Evolutionary conservation across 2,888 invertebrate species (phyloP), one percentile per base, ranked within the genome.

Genomic region (Hartigia nigra): DNA sequence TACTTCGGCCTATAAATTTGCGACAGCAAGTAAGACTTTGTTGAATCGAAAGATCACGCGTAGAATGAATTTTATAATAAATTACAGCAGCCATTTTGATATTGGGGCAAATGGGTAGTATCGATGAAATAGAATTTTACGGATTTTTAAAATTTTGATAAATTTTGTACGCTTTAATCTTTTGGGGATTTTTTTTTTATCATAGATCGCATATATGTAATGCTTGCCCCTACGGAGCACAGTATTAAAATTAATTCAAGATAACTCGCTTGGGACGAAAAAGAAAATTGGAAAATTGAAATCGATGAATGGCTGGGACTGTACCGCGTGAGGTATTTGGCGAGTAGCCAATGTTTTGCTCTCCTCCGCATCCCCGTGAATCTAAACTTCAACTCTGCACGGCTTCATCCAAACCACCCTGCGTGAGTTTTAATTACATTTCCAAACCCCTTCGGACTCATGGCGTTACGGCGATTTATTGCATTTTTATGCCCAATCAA

Each of bases 351-450:
- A 81, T 81, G 77, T 80, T 82, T 81, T 77, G 81, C 55, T 78
- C 80, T 77, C 77, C 75, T 78, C 75, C 81, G 77, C 23, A 75
- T 75, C 76, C 80, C 80, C 70, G 76, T 75, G 31, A 79, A 78
- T 74, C 74, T 72, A 69, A 69, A 39, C 72, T 77, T 70, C 77
- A 23, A 37, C 35, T 79, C 77, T 14, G 70, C 36, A 31, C 31
- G 23, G n/a, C 34, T 35, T 72, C 77, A 23, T 69, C 74, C 55
- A 14, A 31, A 70, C 72, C 36, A 37, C 75, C 75, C 36, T 79
- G 77, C 78, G 82, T 77, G 79, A 80, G 81, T 84, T 87, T 87
- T 88, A 85, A 88, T 88, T 87, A 84, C 84, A 81, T 81, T 85
- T 82, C 80, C 80, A 79, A 80, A 80, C 74, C 80, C 76, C 74